Percentiles rank a stretch among this genome's conserved stretches.
Conservation (phyloP, 2,888 invertebrate species). For the Lydus trimaculatus region DNA sequence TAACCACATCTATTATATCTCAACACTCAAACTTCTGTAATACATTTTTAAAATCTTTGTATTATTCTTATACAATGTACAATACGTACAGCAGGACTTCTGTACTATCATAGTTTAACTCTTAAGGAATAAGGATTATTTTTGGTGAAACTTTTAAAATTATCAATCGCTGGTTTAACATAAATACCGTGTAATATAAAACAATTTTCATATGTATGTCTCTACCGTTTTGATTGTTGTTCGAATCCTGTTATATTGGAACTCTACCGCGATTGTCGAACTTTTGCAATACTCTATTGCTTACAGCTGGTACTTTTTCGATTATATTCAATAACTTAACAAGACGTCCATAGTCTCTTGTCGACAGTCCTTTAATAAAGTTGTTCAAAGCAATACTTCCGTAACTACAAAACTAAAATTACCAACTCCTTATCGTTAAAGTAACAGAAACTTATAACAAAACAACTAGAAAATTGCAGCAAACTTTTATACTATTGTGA, state of each 20-base stretch:
- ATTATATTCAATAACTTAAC: background rate
- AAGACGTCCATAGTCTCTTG: background rate
- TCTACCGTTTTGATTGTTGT: too few relatives aligned
- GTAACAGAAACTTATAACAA: constrained; percentile 4
- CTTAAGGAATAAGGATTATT: background rate
- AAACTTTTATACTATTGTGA: constrained; percentile 5
- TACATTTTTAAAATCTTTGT: background rate
- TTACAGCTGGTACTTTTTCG: background rate
- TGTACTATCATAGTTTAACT: background rate
- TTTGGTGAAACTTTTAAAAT: too few relatives aligned
- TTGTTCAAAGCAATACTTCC: background rate
- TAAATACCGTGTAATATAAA: too few relatives aligned
- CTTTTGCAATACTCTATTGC: background rate
- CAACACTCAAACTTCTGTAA: constrained; percentile 8
- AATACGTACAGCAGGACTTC: background rate
- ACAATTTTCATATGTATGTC: too few relatives aligned
- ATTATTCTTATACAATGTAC: background rate
- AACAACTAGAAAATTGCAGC: background rate
- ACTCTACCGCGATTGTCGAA: background rate
- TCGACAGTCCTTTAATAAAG: background rate
- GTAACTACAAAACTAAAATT: constrained; percentile 2
- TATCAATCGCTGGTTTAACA: too few relatives aligned
- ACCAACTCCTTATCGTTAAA: background rate
- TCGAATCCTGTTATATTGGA: too few relatives aligned
- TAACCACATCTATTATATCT: constrained; percentile 15